Conservation (phyloP, 30 jellyfish, hydroid and myxozoan genomes). For the Aurelia sp. region DNA sequence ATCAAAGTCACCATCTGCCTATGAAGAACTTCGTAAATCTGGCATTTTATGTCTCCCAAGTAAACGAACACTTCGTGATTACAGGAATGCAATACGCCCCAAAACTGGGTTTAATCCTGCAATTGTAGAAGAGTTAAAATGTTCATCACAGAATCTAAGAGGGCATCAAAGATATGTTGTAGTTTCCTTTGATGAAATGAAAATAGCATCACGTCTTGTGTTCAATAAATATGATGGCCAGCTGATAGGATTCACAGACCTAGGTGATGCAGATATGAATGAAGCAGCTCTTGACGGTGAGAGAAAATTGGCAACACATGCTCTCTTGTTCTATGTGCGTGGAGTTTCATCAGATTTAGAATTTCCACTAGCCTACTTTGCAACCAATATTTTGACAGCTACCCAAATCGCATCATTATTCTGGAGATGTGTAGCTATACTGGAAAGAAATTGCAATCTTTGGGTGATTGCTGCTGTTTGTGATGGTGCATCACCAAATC, state of each 20-base stretch:
- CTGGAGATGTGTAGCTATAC: constrained; percentile 35
- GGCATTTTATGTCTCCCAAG: constrained; percentile 56
- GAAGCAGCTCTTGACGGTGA: not conserved
- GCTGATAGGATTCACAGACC: constrained; percentile 39
- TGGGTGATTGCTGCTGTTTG: constrained; percentile 38
- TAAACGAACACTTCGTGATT: constrained; percentile 51
- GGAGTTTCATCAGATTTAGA: constrained; percentile 12
- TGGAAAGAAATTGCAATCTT: constrained; percentile 39
- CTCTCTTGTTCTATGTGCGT: not conserved
- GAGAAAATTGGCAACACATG: constrained; percentile 1
- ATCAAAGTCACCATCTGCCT: constrained; percentile 61
- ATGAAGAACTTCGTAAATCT: constrained; percentile 60
- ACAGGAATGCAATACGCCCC: constrained; percentile 31
- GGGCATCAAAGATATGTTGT: constrained; percentile 52
- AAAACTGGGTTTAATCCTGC: not conserved
- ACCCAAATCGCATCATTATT: constrained; percentile 29
- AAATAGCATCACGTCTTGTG: constrained; percentile 30
- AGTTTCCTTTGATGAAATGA: constrained; percentile 56
- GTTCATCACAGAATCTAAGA: not conserved
- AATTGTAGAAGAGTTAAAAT: constrained; percentile 1
- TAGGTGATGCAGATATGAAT: constrained; percentile 41
- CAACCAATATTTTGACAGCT: constrained; percentile 22
- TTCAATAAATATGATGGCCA: constrained; percentile 28
- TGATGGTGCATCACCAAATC: constrained; percentile 49
- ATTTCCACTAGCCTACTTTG: constrained; percentile 31